phyloP scores from a whole-genome alignment of 2,113 vertebrate genomes.

The Caranx melampygus region DNA sequence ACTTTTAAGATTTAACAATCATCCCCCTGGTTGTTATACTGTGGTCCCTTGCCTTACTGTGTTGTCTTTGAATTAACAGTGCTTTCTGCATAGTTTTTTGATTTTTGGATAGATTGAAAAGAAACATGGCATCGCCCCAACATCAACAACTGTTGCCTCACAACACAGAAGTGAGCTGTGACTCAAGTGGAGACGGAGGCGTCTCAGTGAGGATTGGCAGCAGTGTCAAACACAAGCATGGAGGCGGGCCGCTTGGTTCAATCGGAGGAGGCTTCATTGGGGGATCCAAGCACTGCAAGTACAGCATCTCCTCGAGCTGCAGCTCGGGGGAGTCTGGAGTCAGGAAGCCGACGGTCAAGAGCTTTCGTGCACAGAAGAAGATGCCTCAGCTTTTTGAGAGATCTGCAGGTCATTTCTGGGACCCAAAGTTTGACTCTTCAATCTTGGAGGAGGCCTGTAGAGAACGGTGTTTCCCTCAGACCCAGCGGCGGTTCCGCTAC shows the following conservation, averaged over 20 bases:
- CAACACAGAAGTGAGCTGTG: conserved; percentile 94
- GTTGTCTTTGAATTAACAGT: conserved; percentile 8
- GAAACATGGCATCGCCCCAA: conserved; percentile 92
- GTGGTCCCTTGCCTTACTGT: conserved; percentile 45
- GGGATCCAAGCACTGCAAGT: conserved; percentile 91
- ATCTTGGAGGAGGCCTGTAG: conserved; percentile 95
- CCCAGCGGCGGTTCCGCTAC: conserved; percentile 92
- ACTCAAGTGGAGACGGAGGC: conserved; percentile 91
- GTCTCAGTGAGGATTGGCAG: conserved; percentile 89
- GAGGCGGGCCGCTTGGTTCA: conserved; percentile 70
- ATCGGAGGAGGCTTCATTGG: conserved; percentile 77
- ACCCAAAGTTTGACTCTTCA: conserved; percentile 94
- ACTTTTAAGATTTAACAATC: background rate
- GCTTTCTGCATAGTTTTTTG: conserved; percentile 12
- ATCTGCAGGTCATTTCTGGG: conserved; percentile 94
- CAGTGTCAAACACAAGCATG: conserved; percentile 80
- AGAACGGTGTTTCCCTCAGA: conserved; percentile 95
- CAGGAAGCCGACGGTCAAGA: conserved; percentile 77
- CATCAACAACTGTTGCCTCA: conserved; percentile 91
- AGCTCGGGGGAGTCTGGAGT: conserved; percentile 90
- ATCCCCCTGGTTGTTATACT: background rate
- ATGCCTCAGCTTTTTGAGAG: conserved; percentile 96
- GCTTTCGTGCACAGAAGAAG: conserved; percentile 82
- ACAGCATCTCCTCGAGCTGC: conserved; percentile 95
- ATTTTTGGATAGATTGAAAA: conserved; percentile 15